Percentiles rank a stretch among this genome's conserved stretches.
Evolutionary conservation across 1,140 invertebrate species (phyloP).

Genomic region (Diploscapter pachys): DNA sequence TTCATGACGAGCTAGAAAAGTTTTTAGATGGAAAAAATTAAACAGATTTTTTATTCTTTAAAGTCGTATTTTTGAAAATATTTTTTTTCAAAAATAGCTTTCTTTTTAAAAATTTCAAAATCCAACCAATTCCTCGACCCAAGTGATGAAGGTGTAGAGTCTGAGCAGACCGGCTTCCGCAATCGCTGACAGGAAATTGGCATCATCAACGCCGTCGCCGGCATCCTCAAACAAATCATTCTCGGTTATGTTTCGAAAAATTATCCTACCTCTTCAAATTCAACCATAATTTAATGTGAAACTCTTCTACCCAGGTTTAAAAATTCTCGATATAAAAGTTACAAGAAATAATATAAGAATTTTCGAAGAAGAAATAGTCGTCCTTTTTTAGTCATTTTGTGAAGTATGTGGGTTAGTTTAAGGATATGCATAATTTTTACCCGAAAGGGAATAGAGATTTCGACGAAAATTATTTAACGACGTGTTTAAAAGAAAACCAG

Average conservation of each 20-base stretch:
- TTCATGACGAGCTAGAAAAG: slow-evolving; percentile 61
- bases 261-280: neutral
- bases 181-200: slow-evolving; percentile 90
- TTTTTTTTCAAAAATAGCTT: neutral
- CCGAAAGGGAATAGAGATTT: no score
- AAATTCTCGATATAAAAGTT: no score
- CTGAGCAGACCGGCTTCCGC: slow-evolving; percentile 92
- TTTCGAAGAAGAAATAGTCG: no score
- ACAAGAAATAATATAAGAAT: no score
- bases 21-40: neutral
- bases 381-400: no score
- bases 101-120: neutral
- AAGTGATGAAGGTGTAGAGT: slow-evolving; percentile 88
- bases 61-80: no score
- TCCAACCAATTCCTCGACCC: slow-evolving; percentile 79
- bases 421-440: no score
- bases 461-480: no score
- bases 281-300: neutral
- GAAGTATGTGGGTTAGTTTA: no score
- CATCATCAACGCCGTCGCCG: slow-evolving; percentile 96
- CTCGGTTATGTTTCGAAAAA: neutral
- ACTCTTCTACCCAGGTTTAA: no score
- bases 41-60: no score
- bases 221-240: slow-evolving; percentile 68
- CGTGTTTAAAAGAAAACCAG: no score